phyloP scores from a whole-genome alignment of 2,113 vertebrate genomes.

The Laticauda laticaudata region DNA sequence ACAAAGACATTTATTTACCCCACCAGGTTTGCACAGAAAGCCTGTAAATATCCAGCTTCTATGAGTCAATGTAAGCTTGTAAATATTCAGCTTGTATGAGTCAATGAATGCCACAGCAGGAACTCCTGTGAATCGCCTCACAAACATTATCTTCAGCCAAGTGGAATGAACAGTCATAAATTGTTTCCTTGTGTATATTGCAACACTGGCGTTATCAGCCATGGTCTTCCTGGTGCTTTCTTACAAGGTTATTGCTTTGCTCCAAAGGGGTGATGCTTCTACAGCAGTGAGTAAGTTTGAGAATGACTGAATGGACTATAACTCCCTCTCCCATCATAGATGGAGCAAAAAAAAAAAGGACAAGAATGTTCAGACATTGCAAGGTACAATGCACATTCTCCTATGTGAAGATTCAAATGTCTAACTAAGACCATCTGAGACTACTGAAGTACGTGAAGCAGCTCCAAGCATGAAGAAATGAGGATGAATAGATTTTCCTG shows the following conservation, averaged over 20 bases:
- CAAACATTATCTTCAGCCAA: conserved; percentile 1
- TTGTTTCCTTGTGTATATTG: conserved; percentile 3
- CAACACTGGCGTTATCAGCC: not conserved
- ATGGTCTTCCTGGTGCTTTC: not conserved
- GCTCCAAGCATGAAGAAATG: not conserved
- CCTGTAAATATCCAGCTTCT: not conserved
- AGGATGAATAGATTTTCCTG: not conserved
- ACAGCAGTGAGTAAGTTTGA: not conserved
- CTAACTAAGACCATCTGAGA: not conserved
- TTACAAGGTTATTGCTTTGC: not conserved
- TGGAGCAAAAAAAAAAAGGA: not conserved
- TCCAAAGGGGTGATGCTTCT: not conserved
- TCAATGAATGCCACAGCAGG: conserved; percentile 13
- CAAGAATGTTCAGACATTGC: not conserved
- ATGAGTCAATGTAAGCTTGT: conserved; percentile 10
- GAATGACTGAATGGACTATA: not conserved
- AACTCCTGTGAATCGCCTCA: not conserved
- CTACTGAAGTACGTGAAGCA: not conserved
- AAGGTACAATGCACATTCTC: not conserved
- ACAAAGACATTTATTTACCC: not conserved
- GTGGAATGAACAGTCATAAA: conserved; percentile 10
- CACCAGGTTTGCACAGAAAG: not conserved
- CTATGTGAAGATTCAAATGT: not conserved
- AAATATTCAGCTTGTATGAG: not conserved
- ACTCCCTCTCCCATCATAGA: not conserved